Conservation (phyloP, 2,797 vertebrate genomes). For the Heterohyrax brucei region DNA sequence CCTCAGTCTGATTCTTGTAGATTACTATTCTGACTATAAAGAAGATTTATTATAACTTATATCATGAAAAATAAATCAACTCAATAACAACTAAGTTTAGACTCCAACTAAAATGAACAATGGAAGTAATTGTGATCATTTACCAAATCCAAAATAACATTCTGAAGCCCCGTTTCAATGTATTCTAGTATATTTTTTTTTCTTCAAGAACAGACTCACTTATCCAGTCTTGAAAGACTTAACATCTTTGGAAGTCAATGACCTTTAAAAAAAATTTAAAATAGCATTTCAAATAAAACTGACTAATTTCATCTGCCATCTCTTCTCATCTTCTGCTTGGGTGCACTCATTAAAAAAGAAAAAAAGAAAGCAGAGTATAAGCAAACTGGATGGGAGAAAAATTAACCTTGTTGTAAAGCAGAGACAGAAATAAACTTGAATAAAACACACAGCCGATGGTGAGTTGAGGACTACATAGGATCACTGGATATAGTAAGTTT, state of each 20-base stretch:
- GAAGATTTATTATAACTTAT: background rate
- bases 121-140: slow-evolving; percentile 70
- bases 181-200: slow-evolving; percentile 87
- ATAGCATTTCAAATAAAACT: slow-evolving; percentile 74
- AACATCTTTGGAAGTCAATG: slow-evolving; percentile 91
- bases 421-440: slow-evolving; percentile 73
- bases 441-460: slow-evolving; percentile 83
- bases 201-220: slow-evolving; percentile 90
- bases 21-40: slow-evolving; percentile 1
- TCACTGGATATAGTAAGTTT: slow-evolving; percentile 82
- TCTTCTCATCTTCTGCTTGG: slow-evolving; percentile 28
- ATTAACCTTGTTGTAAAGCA: slow-evolving; percentile 61
- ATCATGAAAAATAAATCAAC: slow-evolving; percentile 47
- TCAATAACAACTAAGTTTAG: background rate
- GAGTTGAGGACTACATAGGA: slow-evolving; percentile 73
- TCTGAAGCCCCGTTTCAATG: slow-evolving; percentile 75
- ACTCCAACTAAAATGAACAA: slow-evolving; percentile 72
- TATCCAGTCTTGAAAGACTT: slow-evolving; percentile 91
- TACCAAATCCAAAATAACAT: slow-evolving; percentile 77
- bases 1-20: background rate
- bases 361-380: slow-evolving; percentile 24
- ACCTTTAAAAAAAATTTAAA: slow-evolving; percentile 89
- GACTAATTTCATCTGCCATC: background rate
- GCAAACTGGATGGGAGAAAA: background rate
- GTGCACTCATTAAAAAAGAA: background rate